Evolutionary conservation across 2,797 vertebrate species (phyloP).

Genomic region (Gephyroberyx darwinii): DNA sequence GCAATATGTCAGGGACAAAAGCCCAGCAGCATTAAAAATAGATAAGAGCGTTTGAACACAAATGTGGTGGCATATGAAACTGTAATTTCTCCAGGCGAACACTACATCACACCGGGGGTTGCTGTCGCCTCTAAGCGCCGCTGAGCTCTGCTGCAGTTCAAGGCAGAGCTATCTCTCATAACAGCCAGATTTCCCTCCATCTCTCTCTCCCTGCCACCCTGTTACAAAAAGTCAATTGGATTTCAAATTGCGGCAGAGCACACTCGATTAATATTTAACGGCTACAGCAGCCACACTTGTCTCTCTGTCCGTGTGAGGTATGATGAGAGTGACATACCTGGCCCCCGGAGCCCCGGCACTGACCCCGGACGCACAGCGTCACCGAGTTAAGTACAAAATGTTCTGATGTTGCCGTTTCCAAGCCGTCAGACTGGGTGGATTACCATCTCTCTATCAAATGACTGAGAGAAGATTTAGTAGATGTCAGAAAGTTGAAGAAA

Average conservation of each 20-base stretch:
- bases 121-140: constrained; percentile 51
- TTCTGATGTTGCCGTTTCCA: constrained; percentile 1
- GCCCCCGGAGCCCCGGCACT: constrained; percentile 9
- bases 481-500: not conserved
- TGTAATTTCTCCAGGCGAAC: constrained; percentile 56
- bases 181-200: constrained; percentile 14
- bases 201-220: constrained; percentile 17
- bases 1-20: constrained; percentile 4
- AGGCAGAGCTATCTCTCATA: constrained; percentile 39
- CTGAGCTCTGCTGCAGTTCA: constrained; percentile 45
- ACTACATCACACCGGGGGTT: constrained; percentile 38
- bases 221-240: constrained; percentile 62
- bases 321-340: constrained; percentile 15
- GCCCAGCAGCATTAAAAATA: constrained; percentile 50
- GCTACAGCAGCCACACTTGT: constrained; percentile 38
- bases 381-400: not conserved
- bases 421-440: not conserved
- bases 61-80: constrained; percentile 22
- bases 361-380: constrained; percentile 20
- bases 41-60: constrained; percentile 53
- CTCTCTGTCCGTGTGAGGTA: constrained; percentile 23
- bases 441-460: not conserved
- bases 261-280: constrained; percentile 64
- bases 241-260: constrained; percentile 57
- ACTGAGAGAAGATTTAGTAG: constrained; percentile 1